Evolutionary conservation across 2,888 invertebrate genomes (phyloP), one percentile per base, ranked within the genome.

Genomic region (Andrena chrysosceles): DNA sequence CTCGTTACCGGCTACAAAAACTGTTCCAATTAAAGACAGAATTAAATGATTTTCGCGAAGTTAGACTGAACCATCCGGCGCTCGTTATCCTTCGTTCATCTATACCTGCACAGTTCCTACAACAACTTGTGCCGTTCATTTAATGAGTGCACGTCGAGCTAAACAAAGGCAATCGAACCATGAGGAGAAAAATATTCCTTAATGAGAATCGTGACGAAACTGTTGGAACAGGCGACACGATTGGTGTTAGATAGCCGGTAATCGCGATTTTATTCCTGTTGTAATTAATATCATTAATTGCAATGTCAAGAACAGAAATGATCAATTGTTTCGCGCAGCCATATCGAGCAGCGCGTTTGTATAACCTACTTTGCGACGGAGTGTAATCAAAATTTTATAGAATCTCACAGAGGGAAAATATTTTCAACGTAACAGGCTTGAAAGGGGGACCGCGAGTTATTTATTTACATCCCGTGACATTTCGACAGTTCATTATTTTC

Each of bases 401-500:
- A 20, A 63, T 56, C 23, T 1, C 66, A 29, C n/a, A 7, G 6
- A 16, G 35, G n/a, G 48, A 10, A 23, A 56, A 33, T 60, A n/a
- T 56, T 56, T 33, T 63, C 23, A 29, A 42, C 49, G 20, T 20
- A 60, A 67, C 67, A 23, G 23, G 31, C 33, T 52, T 62, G 48
- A 76, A 48, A 20, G 20, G 4, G 4, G n/a, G 10, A 26, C 26
- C 0, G 10, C 4, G 56, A 10, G 23, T 26, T 56, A 23, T 70
- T 71, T 70, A 33, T 64, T 60, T 60, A 69, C 42, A 20, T 26
- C 33, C 26, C 35, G 26, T 31, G 68, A 69, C 72, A 72, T 72
- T 69, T 68, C 72, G 56, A 75, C 63, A n/a, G 68, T 72, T 80
- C 75, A 72, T 83, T 72, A 81, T 63, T n/a, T 8, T 29, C 4